phyloP scores from a whole-genome alignment of 2,113 vertebrate species.

The Tinamus guttatus region DNA sequence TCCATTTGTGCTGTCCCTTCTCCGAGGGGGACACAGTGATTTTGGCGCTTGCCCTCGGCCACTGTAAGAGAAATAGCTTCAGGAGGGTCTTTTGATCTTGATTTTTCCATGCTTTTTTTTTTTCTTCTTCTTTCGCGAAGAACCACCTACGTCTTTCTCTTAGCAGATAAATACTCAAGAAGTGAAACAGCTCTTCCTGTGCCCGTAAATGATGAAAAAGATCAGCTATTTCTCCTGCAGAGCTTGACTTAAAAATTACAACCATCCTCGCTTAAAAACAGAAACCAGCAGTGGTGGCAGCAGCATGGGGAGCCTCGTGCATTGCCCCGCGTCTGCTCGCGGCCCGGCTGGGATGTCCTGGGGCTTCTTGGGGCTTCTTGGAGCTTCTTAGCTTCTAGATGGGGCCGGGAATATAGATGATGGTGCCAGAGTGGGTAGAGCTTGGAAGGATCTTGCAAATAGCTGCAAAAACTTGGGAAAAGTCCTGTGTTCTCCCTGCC shows the following conservation, averaged over 20 bases:
- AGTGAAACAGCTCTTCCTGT: slow-evolving; percentile 69
- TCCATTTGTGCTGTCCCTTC: too few relatives aligned
- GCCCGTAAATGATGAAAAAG: slow-evolving; percentile 46
- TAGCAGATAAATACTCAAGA: slow-evolving; percentile 54
- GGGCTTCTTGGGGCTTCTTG: too few relatives aligned
- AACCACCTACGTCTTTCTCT: slow-evolving; percentile 74
- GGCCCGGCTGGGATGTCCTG: background rate
- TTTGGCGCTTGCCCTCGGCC: background rate
- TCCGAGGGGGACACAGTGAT: background rate
- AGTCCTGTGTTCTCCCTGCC: too few relatives aligned
- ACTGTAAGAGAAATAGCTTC: background rate
- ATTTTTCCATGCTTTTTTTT: slow-evolving; percentile 53
- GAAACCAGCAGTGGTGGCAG: background rate
- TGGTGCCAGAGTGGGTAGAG: background rate
- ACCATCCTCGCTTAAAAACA: slow-evolving; percentile 35
- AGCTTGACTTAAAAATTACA: slow-evolving; percentile 51
- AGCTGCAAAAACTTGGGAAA: too few relatives aligned
- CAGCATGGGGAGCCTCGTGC: background rate
- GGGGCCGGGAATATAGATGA: background rate
- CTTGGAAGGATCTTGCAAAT: background rate
- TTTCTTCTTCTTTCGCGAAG: background rate
- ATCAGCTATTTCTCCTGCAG: slow-evolving; percentile 43
- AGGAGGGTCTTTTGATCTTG: slow-evolving; percentile 32
- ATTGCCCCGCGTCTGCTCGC: background rate
- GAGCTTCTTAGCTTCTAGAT: too few relatives aligned